A percentile compares a stretch with the other conserved stretches of the same genome.
These are phyloP conservation scores for Chaitophorus viminalis DNA, from an alignment of 2,888 invertebrate species.

Conservation along the genomic window DNA sequence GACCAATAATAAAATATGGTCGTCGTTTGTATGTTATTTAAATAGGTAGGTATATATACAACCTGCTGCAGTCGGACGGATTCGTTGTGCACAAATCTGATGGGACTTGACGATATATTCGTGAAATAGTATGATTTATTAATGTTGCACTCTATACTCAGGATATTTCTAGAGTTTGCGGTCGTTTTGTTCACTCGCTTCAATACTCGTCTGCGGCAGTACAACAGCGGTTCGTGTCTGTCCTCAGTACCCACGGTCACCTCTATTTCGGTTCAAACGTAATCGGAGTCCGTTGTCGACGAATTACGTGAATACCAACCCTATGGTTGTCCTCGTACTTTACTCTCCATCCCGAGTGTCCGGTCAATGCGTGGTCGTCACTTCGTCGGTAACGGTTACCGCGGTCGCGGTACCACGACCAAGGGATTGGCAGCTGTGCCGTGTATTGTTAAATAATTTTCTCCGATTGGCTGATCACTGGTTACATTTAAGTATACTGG, in stretches of 20 bases:
- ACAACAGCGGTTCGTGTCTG: not conserved
- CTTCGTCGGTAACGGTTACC: not conserved
- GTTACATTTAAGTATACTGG: too few species aligned
- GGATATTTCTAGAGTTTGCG: too few species aligned
- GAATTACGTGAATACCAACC: not conserved
- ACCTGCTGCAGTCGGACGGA: not conserved
- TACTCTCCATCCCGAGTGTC: not conserved
- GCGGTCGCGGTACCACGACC: not conserved
- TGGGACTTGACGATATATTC: too few species aligned
- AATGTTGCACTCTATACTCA: too few species aligned
- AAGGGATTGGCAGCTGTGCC: not conserved
- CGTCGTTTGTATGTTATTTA: not conserved
- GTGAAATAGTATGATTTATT: too few species aligned
- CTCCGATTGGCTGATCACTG: too few species aligned
- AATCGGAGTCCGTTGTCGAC: not conserved
- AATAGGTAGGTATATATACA: too few species aligned
- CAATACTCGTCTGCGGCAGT: not conserved
- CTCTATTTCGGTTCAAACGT: not conserved
- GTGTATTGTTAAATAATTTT: too few species aligned
- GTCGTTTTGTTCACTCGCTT: too few species aligned
- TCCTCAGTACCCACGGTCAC: not conserved
- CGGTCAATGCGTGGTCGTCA: not conserved
- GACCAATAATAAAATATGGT: constrained; percentile 30
- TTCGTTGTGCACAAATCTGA: not conserved
- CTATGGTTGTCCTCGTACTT: not conserved